Percentiles rank a stretch among this genome's conserved stretches.
These are phyloP conservation scores for Anastatus disparis DNA, from an alignment of 1,140 invertebrate species.

Conservation along the genomic window DNA sequence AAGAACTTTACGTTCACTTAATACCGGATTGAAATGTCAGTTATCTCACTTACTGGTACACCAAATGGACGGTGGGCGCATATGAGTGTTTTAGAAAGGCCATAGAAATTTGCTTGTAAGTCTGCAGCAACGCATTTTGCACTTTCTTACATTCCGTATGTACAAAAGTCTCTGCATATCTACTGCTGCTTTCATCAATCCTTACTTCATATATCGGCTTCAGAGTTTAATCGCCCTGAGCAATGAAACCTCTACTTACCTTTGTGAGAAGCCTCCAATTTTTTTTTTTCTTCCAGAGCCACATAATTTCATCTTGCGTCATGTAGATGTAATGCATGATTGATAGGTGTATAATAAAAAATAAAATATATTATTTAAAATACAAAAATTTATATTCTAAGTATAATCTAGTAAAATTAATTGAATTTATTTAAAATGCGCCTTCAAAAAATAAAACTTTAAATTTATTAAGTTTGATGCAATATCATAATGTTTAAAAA, in stretches of 20 bases:
- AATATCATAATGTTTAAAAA: too few relatives aligned
- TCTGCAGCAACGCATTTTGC: not conserved
- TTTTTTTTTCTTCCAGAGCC: not conserved
- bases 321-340: too few relatives aligned
- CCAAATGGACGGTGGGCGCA: slow-evolving; percentile 39
- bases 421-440: too few relatives aligned
- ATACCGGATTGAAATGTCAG: slow-evolving; percentile 42
- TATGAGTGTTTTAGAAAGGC: slow-evolving; percentile 39
- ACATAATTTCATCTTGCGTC: not conserved
- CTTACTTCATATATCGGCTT: not conserved
- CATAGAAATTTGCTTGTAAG: slow-evolving; percentile 19
- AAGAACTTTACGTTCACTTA: slow-evolving; percentile 41
- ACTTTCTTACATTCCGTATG: not conserved
- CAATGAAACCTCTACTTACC: not conserved
- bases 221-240: not conserved
- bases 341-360: too few relatives aligned
- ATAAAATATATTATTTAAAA: too few relatives aligned
- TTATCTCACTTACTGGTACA: slow-evolving; percentile 41
- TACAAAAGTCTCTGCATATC: not conserved
- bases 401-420: too few relatives aligned
- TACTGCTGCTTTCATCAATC: not conserved
- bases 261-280: not conserved
- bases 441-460: too few relatives aligned
- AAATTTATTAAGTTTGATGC: too few relatives aligned
- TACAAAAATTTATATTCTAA: too few relatives aligned